Percentiles rank a stretch among this genome's conserved stretches.
Evolutionary conservation across 2,797 vertebrate species (phyloP).

Genomic region (Pangasius larnaudii): DNA sequence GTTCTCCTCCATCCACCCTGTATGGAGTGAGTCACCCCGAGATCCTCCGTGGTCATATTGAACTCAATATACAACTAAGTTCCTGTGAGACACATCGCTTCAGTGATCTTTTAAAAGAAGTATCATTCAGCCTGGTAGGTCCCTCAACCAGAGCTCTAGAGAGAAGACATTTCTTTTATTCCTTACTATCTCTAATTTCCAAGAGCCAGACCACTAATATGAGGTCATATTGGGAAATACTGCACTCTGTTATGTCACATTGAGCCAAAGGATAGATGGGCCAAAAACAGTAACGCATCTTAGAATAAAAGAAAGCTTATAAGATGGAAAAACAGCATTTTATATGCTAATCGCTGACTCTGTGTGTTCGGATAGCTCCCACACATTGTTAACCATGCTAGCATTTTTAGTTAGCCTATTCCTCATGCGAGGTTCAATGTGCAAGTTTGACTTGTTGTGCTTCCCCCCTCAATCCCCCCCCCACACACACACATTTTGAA

Average conservation of each 20-base stretch:
- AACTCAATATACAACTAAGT: slow-evolving; percentile 17
- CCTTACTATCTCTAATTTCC: slow-evolving; percentile 30
- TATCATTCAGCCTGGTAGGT: background rate
- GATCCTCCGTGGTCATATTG: background rate
- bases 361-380: background rate
- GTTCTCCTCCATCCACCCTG: slow-evolving; percentile 7
- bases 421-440: background rate
- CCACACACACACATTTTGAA: too few relatives aligned
- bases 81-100: slow-evolving; percentile 29
- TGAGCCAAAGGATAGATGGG: background rate
- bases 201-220: slow-evolving; percentile 5
- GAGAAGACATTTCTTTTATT: background rate
- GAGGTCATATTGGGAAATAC: background rate
- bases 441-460: background rate
- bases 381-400: background rate
- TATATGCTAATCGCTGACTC: background rate
- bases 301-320: background rate
- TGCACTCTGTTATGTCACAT: background rate
- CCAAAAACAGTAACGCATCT: background rate
- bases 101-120: slow-evolving; percentile 40
- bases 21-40: background rate
- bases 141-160: background rate
- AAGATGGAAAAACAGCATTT: background rate
- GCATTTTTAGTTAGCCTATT: background rate
- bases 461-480: too few relatives aligned